A percentile compares a stretch with the other conserved stretches of the same genome.
phyloP scores from a whole-genome alignment of 2,888 invertebrate species.

The Drosophila nigritarsus region DNA sequence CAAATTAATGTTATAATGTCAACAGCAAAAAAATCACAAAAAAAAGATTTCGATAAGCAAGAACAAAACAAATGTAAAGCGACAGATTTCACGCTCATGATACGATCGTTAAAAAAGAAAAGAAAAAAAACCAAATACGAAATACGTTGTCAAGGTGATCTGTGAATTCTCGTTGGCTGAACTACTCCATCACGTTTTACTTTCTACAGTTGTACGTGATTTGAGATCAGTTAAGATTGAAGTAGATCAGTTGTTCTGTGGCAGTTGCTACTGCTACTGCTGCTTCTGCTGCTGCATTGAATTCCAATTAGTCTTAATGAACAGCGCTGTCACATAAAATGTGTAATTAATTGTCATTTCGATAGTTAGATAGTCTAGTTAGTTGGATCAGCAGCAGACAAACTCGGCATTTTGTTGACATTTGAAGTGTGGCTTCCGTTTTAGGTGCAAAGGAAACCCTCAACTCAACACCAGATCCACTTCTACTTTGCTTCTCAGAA shows the following conservation, averaged over 20 bases:
- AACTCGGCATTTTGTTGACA: slow-evolving; percentile 9
- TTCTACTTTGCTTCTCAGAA: neutral
- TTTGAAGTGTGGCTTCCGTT: slow-evolving; percentile 47
- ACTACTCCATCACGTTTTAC: slow-evolving; percentile 74
- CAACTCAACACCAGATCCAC: neutral
- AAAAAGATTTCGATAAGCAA: slow-evolving; percentile 35
- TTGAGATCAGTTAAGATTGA: slow-evolving; percentile 10
- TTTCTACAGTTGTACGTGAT: slow-evolving; percentile 64
- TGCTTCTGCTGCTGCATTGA: slow-evolving; percentile 28
- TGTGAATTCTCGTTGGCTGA: slow-evolving; percentile 39
- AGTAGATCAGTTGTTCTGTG: neutral
- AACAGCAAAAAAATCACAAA: slow-evolving; percentile 26
- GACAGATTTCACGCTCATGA: slow-evolving; percentile 75
- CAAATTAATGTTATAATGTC: slow-evolving; percentile 79
- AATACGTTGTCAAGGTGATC: slow-evolving; percentile 14
- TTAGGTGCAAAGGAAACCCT: neutral
- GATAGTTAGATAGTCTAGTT: slow-evolving; percentile 25
- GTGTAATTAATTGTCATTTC: slow-evolving; percentile 70
- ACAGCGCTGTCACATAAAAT: slow-evolving; percentile 63
- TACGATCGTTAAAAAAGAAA: slow-evolving; percentile 26
- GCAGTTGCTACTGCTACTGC: slow-evolving; percentile 12
- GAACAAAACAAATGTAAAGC: slow-evolving; percentile 12
- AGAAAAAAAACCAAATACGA: slow-evolving; percentile 2
- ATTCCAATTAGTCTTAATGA: slow-evolving; percentile 73
- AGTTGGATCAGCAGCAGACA: neutral